Evolutionary conservation across 2,888 invertebrate species (phyloP), one percentile per base, ranked within the genome.

Genomic region (Caenorhabditis macrosperma): DNA sequence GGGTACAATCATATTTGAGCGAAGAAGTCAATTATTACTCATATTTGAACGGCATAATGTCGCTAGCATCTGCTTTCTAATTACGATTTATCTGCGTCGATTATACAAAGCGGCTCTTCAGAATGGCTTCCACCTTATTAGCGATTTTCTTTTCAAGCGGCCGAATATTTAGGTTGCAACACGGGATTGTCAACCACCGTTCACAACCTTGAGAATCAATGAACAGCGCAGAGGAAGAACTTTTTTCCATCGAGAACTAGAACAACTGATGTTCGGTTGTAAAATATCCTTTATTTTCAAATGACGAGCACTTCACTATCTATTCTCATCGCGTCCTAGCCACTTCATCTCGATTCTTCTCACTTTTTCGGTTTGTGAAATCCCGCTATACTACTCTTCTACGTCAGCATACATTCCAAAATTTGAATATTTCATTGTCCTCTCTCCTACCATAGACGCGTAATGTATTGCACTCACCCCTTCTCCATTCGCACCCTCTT

Each of bases 21-120:
- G n/a, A 38, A 38, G 12, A 3, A 10, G 38, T 60, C 28, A 52
- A 48, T 30, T 38, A n/a, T n/a, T n/a, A n/a, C n/a, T 54, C 35
- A 7, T 15, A 6, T 30, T 22, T 17, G 17, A 44, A 44, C 15
- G 10, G 17, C 17, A 2, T 9, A 44, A 5, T 44, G 38, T 38
- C 5, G 20, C 44, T 17, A 3, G 44, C 44, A 22, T 48, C 38
- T 68, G 54, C 35, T 24, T 17, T 20, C 46, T 61, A 12, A 33
- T 30, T 55, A 38, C 22, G 57, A 57, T 57, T 38, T 57, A 57
- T 71, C 46, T 17, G 12, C 24, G 15, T 46, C 10, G 4, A 33
- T 59, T 35, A 26, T 30, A 1, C 44, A 12, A 46, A 20, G 24
- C 26, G 6, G 48, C 44, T 44, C 44, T 44, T 44, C 17, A 44